Evolutionary conservation across 2,797 vertebrate genomes (phyloP).

Genomic region (Paramormyrops hopkinsi): DNA sequence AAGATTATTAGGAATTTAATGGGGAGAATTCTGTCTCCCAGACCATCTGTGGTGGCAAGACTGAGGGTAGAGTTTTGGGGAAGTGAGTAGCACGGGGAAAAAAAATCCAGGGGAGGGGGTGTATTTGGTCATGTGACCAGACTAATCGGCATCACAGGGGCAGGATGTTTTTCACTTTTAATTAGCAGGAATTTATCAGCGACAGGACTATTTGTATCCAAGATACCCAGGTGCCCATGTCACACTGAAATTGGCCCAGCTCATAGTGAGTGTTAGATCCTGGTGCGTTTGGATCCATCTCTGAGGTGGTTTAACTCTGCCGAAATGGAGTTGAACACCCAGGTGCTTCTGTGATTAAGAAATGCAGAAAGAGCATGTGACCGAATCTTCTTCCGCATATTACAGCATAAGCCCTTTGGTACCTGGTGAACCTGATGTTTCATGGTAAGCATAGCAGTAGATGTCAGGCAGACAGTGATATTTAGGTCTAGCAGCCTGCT

Average conservation of each 20-base stretch:
- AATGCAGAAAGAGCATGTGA: background rate
- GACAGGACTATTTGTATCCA: constrained; percentile 60
- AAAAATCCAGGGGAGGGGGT: constrained; percentile 2
- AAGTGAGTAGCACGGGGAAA: constrained; percentile 27
- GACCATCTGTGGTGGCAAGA: constrained; percentile 84
- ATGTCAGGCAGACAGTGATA: background rate
- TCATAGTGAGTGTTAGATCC: background rate
- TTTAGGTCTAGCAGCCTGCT: background rate
- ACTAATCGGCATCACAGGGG: constrained; percentile 78
- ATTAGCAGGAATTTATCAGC: constrained; percentile 87
- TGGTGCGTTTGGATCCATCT: background rate
- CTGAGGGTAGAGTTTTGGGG: constrained; percentile 63
- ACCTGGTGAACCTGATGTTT: background rate
- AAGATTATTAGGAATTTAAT: constrained; percentile 93
- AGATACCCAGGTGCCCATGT: constrained; percentile 42
- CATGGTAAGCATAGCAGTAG: background rate
- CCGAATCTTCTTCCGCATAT: background rate
- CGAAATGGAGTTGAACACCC: background rate
- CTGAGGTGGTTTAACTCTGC: background rate
- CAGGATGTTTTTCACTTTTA: constrained; percentile 82
- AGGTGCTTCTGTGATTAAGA: background rate
- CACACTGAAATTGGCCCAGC: background rate
- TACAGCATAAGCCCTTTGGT: background rate
- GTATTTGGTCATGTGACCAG: background rate
- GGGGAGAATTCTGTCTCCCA: constrained; percentile 79